Conservation (phyloP, 2,797 vertebrate genomes). For the Myotis planiceps region DNA sequence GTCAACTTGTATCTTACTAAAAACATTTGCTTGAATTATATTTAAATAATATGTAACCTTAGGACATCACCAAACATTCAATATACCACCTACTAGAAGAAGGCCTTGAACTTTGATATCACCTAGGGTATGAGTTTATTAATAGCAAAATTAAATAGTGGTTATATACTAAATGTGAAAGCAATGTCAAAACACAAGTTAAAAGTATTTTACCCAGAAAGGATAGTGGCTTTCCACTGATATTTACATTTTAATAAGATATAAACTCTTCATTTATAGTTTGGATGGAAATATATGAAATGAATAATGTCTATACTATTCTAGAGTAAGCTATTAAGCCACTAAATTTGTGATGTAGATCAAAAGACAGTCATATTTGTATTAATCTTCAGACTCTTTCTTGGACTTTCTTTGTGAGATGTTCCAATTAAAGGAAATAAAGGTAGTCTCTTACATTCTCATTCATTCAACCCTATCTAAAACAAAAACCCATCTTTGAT, state of each 20-base stretch:
- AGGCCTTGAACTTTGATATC: conserved; percentile 75
- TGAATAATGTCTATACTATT: neutral
- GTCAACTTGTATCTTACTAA: conserved; percentile 72
- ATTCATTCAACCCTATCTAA: neutral
- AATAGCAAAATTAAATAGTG: conserved; percentile 72
- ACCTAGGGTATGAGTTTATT: conserved; percentile 71
- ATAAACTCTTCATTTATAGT: neutral
- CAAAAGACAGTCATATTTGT: neutral
- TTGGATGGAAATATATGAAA: neutral
- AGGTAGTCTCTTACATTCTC: neutral
- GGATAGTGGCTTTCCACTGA: conserved; percentile 40
- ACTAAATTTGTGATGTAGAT: neutral
- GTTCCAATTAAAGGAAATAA: neutral
- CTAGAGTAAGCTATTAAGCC: neutral
- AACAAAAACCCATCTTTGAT: neutral
- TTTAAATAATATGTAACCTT: conserved; percentile 77
- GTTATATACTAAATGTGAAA: conserved; percentile 61
- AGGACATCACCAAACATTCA: conserved; percentile 80
- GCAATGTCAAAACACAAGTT: conserved; percentile 65
- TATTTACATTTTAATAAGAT: neutral
- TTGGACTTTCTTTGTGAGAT: neutral
- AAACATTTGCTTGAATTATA: conserved; percentile 79
- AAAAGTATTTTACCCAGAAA: conserved; percentile 59
- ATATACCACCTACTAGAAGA: conserved; percentile 76
- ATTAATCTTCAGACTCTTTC: neutral